A percentile compares a stretch with the other conserved stretches of the same genome.
Conservation (phyloP, 2,888 invertebrate genomes). For the Drosophila suboccidentalis region DNA sequence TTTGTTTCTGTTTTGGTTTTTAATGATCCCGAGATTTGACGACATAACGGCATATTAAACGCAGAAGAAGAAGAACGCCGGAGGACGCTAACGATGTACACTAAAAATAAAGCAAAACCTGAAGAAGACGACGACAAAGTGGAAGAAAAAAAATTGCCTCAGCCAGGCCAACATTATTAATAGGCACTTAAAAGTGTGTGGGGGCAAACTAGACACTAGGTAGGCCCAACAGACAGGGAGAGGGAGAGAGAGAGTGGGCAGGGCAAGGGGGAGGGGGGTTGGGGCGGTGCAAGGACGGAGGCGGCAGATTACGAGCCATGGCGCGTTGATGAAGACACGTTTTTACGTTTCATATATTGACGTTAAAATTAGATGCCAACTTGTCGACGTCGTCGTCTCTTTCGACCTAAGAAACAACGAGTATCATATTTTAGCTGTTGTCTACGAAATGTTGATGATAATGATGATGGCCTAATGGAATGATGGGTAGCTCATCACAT, state of each 20-base stretch:
- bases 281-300: slow-evolving; percentile 9
- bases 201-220: slow-evolving; percentile 37
- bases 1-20: slow-evolving; percentile 63
- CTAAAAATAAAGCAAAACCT: slow-evolving; percentile 71
- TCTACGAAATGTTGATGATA: slow-evolving; percentile 48
- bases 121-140: slow-evolving; percentile 30
- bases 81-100: slow-evolving; percentile 60
- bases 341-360: slow-evolving; percentile 78
- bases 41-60: slow-evolving; percentile 76
- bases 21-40: slow-evolving; percentile 76
- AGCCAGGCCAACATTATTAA: slow-evolving; percentile 72
- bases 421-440: slow-evolving; percentile 75
- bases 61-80: slow-evolving; percentile 38
- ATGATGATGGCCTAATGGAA: slow-evolving; percentile 36
- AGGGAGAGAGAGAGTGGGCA: not conserved
- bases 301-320: slow-evolving; percentile 62
- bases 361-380: slow-evolving; percentile 79
- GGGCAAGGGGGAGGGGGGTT: too few species aligned
- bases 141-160: slow-evolving; percentile 56
- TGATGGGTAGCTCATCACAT: slow-evolving; percentile 25
- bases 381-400: slow-evolving; percentile 57
- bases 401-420: slow-evolving; percentile 58
- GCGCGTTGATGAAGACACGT: slow-evolving; percentile 75
- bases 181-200: slow-evolving; percentile 72
- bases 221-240: not conserved